Conservation (phyloP, 64 coral and sea anemone genomes). For the Pachyseris speciosa region DNA sequence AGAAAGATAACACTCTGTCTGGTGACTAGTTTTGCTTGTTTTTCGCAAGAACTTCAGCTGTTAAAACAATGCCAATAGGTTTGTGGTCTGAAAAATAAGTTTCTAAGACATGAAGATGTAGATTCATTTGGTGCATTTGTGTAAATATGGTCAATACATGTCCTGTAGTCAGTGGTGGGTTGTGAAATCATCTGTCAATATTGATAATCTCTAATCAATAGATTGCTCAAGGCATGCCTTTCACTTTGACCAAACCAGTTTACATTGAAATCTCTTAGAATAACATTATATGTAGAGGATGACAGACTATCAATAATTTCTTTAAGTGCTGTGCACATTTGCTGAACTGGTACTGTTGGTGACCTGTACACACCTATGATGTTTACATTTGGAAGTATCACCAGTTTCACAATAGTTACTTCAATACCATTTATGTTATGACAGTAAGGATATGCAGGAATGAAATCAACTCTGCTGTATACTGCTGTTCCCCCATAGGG, state of each 20-base stretch:
- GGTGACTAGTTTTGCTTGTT: no score
- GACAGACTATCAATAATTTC: background rate
- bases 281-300: background rate
- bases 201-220: constrained; percentile 37
- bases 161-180: constrained; percentile 22
- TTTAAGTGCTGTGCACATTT: constrained; percentile 17
- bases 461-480: constrained; percentile 1
- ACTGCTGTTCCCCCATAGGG: constrained; percentile 18
- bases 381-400: constrained; percentile 31
- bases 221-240: background rate
- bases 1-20: no score
- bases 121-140: constrained; percentile 23
- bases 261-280: constrained; percentile 41
- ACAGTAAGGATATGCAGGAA: background rate
- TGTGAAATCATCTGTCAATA: constrained; percentile 35
- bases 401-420: constrained; percentile 28
- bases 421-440: constrained; percentile 16
- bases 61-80: background rate
- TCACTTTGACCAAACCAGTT: constrained; percentile 22
- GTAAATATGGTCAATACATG: constrained; percentile 51
- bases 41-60: no score
- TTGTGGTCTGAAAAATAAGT: constrained; percentile 50
- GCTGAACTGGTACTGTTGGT: constrained; percentile 1
- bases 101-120: background rate
- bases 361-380: constrained; percentile 47